These are phyloP conservation scores for Luscinia megarhynchos DNA, from an alignment of 2,797 vertebrate genomes.

Conservation along the genomic window DNA sequence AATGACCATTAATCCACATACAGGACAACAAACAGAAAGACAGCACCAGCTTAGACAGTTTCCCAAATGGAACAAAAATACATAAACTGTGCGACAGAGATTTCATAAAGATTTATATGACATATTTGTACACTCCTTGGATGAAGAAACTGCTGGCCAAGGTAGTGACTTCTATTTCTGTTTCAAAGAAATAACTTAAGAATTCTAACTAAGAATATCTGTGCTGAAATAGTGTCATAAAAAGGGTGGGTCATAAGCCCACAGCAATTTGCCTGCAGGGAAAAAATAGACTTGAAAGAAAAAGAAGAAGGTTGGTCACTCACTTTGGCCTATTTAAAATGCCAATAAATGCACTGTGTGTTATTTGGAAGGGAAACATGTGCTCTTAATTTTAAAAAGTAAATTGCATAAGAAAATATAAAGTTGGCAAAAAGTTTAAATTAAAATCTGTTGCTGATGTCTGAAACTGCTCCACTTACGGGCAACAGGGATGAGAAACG, in stretches of 20 bases:
- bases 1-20: neutral
- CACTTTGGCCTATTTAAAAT: conserved; percentile 54
- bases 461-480: neutral
- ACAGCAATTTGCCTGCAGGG: conserved; percentile 63
- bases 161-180: conserved; percentile 59
- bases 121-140: neutral
- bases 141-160: conserved; percentile 42
- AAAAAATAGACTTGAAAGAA: conserved; percentile 63
- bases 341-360: conserved; percentile 45
- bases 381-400: conserved; percentile 40
- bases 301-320: conserved; percentile 43
- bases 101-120: neutral
- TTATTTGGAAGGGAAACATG: conserved; percentile 55
- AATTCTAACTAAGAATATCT: conserved; percentile 67
- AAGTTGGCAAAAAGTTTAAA: conserved; percentile 44
- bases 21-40: neutral
- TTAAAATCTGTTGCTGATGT: conserved; percentile 47
- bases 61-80: conserved; percentile 1
- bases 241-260: conserved; percentile 62
- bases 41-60: neutral
- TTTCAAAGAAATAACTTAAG: conserved; percentile 59
- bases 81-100: neutral
- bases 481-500: neutral
- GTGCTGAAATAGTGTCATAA: conserved; percentile 65
- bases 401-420: conserved; percentile 59